Evolutionary conservation across 2,797 vertebrate genomes (phyloP).

Genomic region (Betta splendens): DNA sequence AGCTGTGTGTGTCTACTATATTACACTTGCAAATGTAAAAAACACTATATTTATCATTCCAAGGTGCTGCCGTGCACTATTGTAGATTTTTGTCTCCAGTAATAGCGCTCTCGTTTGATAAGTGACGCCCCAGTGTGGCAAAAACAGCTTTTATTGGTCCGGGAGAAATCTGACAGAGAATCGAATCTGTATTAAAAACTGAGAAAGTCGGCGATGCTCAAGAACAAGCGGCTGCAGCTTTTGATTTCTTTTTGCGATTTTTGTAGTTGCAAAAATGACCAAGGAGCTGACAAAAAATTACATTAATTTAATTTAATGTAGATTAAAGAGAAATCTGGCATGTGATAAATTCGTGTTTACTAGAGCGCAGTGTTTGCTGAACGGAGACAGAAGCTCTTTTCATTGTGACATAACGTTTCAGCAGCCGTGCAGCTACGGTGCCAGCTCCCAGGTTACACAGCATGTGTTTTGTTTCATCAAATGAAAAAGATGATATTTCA

Average conservation of each 20-base stretch:
- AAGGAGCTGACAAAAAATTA: slow-evolving; percentile 13
- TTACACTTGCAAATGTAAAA: slow-evolving; percentile 16
- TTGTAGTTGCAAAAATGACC: slow-evolving; percentile 10
- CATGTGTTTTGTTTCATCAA: slow-evolving; percentile 49
- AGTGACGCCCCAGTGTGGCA: slow-evolving; percentile 11
- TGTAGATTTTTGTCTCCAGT: slow-evolving; percentile 5
- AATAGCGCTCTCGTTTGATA: slow-evolving; percentile 22
- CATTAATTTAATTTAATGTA: too few relatives aligned
- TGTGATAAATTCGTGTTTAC: slow-evolving; percentile 8
- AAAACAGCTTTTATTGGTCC: slow-evolving; percentile 22
- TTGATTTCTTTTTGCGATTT: neutral
- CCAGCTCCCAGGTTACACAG: slow-evolving; percentile 28
- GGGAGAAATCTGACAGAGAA: slow-evolving; percentile 29
- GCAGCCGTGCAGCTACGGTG: slow-evolving; percentile 7
- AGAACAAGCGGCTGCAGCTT: neutral
- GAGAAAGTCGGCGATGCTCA: slow-evolving; percentile 2
- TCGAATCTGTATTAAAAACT: slow-evolving; percentile 20
- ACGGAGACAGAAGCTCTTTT: slow-evolving; percentile 15
- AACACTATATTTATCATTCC: slow-evolving; percentile 28
- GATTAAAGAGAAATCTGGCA: slow-evolving; percentile 3
- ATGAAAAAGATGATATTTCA: slow-evolving; percentile 43
- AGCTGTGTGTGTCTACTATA: slow-evolving; percentile 1
- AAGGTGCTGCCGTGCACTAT: slow-evolving; percentile 2
- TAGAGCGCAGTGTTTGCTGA: slow-evolving; percentile 25
- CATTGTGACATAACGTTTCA: slow-evolving; percentile 25